These are phyloP conservation scores for Patagioenas fasciata DNA, from an alignment of 2,113 vertebrate species.

Conservation along the genomic window DNA sequence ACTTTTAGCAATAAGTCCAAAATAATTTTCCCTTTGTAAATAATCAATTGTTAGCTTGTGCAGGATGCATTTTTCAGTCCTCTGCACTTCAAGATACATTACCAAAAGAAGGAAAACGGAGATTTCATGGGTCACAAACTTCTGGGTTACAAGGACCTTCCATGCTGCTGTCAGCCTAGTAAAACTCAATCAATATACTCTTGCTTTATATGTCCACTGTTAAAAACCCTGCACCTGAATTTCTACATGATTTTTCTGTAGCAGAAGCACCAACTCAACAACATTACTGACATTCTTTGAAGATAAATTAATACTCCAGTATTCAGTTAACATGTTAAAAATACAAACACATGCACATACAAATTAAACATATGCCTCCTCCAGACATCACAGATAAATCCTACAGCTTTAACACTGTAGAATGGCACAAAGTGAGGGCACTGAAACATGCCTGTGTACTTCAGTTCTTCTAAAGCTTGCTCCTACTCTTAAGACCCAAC, in stretches of 20 bases:
- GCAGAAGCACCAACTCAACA: background rate
- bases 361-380: background rate
- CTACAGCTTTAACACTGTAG: rapidly evolving
- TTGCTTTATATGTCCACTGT: background rate
- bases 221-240: conserved; percentile 14
- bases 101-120: conserved; percentile 51
- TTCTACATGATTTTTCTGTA: background rate
- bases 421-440: background rate
- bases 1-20: background rate
- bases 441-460: background rate
- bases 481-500: background rate
- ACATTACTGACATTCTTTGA: background rate
- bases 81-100: conserved; percentile 46
- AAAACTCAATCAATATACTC: conserved; percentile 38
- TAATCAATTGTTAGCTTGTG: background rate
- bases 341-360: background rate
- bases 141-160: conserved; percentile 63
- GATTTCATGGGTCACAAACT: conserved; percentile 71
- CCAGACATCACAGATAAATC: background rate
- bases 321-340: background rate
- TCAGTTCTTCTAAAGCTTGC: background rate
- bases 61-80: background rate
- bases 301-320: background rate
- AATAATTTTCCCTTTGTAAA: background rate
- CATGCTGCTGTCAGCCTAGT: conserved; percentile 23